Evolutionary conservation across 2,888 invertebrate species (phyloP).

Genomic region (Seladonia tumulorum): DNA sequence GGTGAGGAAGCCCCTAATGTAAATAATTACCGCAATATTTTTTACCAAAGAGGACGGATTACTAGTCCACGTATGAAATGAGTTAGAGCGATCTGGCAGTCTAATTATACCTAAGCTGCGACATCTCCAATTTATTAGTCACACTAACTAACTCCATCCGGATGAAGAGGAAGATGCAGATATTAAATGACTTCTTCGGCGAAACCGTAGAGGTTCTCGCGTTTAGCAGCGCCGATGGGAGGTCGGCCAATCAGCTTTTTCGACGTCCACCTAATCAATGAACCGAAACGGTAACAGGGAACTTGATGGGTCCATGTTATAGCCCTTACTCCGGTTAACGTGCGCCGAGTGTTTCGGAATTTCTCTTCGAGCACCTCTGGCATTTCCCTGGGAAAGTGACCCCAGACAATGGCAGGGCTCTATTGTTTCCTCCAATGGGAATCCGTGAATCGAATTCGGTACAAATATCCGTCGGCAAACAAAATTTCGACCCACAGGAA

Average conservation of each 20-base stretch:
- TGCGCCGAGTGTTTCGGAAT: slow-evolving; percentile 5
- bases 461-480: slow-evolving; percentile 6
- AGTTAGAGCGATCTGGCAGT: not conserved
- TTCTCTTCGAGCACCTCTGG: not conserved
- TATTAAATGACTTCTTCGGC: slow-evolving; percentile 14
- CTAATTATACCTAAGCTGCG: not conserved
- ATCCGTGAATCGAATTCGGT: slow-evolving; percentile 12
- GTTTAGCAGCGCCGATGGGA: not conserved
- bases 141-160: not conserved
- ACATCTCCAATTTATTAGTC: not conserved
- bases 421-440: not conserved
- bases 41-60: too few species aligned
- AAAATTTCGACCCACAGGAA: not conserved
- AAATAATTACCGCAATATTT: too few species aligned
- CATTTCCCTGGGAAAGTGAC: slow-evolving; percentile 1
- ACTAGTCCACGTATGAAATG: too few species aligned
- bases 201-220: not conserved
- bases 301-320: slow-evolving; percentile 19
- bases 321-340: slow-evolving; percentile 26
- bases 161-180: not conserved
- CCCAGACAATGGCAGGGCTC: not conserved
- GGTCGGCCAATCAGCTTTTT: slow-evolving; percentile 37
- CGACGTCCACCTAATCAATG: slow-evolving; percentile 35
- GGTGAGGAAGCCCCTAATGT: too few species aligned
- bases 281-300: slow-evolving; percentile 15